A percentile compares a stretch with the other conserved stretches of the same genome.
These are phyloP conservation scores for Lerista edwardsae DNA, from an alignment of 2,797 vertebrate species.

Conservation along the genomic window DNA sequence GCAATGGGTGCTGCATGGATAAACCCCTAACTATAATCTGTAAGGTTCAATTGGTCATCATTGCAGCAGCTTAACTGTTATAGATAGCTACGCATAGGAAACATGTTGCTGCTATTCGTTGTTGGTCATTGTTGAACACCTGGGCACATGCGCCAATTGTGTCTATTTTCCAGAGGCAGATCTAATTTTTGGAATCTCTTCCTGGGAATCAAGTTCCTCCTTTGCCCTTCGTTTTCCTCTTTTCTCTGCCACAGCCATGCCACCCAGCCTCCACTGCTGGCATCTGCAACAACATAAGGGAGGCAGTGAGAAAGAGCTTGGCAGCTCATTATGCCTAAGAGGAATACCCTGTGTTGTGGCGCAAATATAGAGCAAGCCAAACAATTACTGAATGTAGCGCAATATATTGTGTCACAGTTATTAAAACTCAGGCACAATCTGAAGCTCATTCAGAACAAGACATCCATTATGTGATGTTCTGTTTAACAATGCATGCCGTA, in stretches of 20 bases:
- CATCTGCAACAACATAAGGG: not conserved
- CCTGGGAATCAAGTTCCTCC: not conserved
- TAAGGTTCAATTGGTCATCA: not conserved
- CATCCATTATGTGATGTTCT: not conserved
- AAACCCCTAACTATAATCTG: not conserved
- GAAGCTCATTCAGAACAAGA: not conserved
- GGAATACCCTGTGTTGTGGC: not conserved
- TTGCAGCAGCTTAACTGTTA: not conserved
- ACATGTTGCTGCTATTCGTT: not conserved
- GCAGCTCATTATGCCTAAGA: not conserved
- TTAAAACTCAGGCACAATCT: not conserved
- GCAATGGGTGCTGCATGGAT: too few relatives aligned
- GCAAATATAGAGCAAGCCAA: not conserved
- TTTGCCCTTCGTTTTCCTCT: not conserved
- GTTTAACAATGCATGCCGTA: slow-evolving; percentile 48
- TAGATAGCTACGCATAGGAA: not conserved
- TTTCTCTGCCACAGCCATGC: not conserved
- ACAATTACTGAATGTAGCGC: fast-evolving
- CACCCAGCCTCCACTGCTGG: too few relatives aligned
- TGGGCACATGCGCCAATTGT: not conserved
- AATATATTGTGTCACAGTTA: not conserved
- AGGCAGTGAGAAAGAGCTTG: not conserved
- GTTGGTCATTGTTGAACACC: not conserved
- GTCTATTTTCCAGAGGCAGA: not conserved
- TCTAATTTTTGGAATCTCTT: not conserved